Evolutionary conservation across 92 coral and sea anemone species (phyloP), one percentile per base, ranked within the genome.

Genomic region (Parazoanthus atlanticus): DNA sequence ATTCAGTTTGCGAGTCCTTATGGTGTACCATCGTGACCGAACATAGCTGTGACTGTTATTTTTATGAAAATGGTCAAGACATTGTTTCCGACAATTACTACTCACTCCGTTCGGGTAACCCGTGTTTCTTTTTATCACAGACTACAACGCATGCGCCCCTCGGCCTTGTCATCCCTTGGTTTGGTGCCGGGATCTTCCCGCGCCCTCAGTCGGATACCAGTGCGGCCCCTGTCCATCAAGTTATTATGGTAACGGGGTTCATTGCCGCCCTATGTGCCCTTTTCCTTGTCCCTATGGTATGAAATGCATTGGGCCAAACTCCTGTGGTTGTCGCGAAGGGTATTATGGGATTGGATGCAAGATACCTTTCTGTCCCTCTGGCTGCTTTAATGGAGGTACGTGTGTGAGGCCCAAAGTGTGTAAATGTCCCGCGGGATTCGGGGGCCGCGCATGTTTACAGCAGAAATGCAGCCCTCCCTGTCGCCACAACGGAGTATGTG

Each of bases 361-460:
- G 61, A 40, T 84, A 23, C 78, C 87, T 3, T 26, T 28, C 61
- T 86, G 79, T 8, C 56, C 65, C 47, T 90, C 52, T 67, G 94
- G 99, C 23, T 96, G 99, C 79, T 91, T 86, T 81, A 93, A 96
- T 86, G 99, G 98, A 0, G 99, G 98, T 34, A 77, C 76, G 8
- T 96, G 99, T 85, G 86, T 94, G 10, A 78, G 88, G 66, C 98
- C 99, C 21, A 89, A 89, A 64, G 91, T 89, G 43, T 96, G 99
- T 66, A 81, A 78, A 3, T 96, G 99, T 38, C 90, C 85, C 58
- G 67, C 89, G 28, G 98, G 98, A 15, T 95, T 86, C 79, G 90
- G 80, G 25, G 98, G 98, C 38, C 91, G 91, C 49, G 88, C 95
- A 29, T 95, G 98, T 82, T 78, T 95, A 41, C 74, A 88, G 13